Evolutionary conservation across 2,888 invertebrate genomes (phyloP).

Genomic region (Sylvicola cinctus): DNA sequence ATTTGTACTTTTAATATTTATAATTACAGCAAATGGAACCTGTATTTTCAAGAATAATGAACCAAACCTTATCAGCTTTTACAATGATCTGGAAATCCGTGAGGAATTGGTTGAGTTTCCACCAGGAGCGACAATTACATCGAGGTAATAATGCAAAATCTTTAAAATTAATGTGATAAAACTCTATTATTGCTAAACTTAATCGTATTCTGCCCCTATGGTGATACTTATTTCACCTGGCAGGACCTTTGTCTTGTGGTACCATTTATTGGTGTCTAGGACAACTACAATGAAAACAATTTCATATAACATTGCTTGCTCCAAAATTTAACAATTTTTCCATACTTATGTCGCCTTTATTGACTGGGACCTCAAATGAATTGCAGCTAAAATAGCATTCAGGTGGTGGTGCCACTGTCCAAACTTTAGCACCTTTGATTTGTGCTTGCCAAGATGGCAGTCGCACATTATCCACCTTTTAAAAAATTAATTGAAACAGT

Average conservation of each 20-base stretch:
- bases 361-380: constrained; percentile 35
- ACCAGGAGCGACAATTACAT: constrained; percentile 45
- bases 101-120: constrained; percentile 61
- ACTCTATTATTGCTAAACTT: constrained; percentile 11
- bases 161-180: neutral
- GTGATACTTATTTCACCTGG: constrained; percentile 84
- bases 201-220: constrained; percentile 92
- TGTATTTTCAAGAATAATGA: constrained; percentile 60
- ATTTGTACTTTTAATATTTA: neutral
- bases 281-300: constrained; percentile 44
- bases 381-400: constrained; percentile 70
- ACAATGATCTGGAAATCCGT: constrained; percentile 54
- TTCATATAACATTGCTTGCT: neutral
- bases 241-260: constrained; percentile 73
- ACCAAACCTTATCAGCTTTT: constrained; percentile 60
- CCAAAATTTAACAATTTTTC: too few relatives aligned
- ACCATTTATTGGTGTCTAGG: constrained; percentile 89
- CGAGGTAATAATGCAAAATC: constrained; percentile 27
- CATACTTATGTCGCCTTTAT: constrained; percentile 78
- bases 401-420: constrained; percentile 80
- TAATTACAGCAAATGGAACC: constrained; percentile 37
- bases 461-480: constrained; percentile 77
- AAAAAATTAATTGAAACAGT: constrained; percentile 6
- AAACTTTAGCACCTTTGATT: constrained; percentile 66
- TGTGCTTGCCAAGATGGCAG: constrained; percentile 97